Evolutionary conservation across 2,888 invertebrate species (phyloP).

Genomic region (Spialia ferax): DNA sequence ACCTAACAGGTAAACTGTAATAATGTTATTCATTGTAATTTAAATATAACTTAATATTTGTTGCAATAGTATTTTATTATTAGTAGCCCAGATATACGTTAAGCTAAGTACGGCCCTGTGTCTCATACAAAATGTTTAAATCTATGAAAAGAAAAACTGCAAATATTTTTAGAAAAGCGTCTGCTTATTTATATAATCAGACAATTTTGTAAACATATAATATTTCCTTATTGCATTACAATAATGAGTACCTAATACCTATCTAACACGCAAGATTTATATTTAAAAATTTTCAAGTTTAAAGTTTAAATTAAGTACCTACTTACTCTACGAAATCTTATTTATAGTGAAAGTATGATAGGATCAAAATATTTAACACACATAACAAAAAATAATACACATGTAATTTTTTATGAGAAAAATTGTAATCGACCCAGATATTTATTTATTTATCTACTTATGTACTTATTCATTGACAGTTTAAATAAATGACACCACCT

Average conservation of each 20-base stretch:
- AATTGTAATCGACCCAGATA: neutral
- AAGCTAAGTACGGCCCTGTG: constrained; percentile 38
- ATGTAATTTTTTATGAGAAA: neutral
- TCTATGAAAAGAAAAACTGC: constrained; percentile 21
- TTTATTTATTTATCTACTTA: no score
- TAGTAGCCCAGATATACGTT: constrained; percentile 1
- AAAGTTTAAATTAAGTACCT: no score
- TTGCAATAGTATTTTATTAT: neutral
- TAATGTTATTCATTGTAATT: neutral
- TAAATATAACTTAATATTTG: neutral
- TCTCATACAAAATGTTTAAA: constrained; percentile 19
- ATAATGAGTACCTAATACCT: constrained; percentile 4
- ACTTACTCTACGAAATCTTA: neutral
- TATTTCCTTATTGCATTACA: constrained; percentile 19
- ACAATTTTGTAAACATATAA: constrained; percentile 30
- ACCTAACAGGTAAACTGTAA: no score
- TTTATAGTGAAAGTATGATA: neutral
- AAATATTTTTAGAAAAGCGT: constrained; percentile 38
- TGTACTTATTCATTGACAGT: no score
- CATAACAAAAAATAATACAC: neutral
- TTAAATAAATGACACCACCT: no score
- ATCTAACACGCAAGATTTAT: constrained; percentile 24
- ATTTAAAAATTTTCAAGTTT: constrained; percentile 23
- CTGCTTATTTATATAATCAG: constrained; percentile 32
- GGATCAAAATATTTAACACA: neutral